phyloP scores from a whole-genome alignment of 1,140 invertebrate genomes.

The Scaptomyza montana region DNA sequence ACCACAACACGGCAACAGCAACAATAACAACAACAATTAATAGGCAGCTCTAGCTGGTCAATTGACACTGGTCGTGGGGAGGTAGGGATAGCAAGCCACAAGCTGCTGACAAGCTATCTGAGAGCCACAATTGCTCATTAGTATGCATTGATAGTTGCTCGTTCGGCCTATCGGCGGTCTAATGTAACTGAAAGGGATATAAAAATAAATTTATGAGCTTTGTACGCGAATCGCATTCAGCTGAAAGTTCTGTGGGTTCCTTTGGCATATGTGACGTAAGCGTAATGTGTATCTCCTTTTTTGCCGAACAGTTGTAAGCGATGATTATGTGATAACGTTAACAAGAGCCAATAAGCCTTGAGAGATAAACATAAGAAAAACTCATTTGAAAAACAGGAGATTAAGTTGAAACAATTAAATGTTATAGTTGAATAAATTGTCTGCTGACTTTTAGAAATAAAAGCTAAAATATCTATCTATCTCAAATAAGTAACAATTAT shows the following conservation, averaged over 20 bases:
- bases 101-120: slow-evolving; percentile 21
- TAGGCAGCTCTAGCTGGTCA: slow-evolving; percentile 6
- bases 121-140: slow-evolving; percentile 44
- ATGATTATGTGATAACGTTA: background rate
- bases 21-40: slow-evolving; percentile 28
- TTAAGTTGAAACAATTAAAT: too few species aligned
- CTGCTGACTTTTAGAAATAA: too few species aligned
- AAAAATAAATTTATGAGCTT: slow-evolving; percentile 71
- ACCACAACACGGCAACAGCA: slow-evolving; percentile 1
- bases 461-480: too few species aligned
- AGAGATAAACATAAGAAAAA: too few species aligned
- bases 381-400: too few species aligned
- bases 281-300: slow-evolving; percentile 5
- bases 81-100: background rate
- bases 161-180: slow-evolving; percentile 28
- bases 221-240: slow-evolving; percentile 36
- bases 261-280: slow-evolving; percentile 18
- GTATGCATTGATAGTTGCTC: slow-evolving; percentile 66
- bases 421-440: too few species aligned
- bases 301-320: too few species aligned
- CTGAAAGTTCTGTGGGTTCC: slow-evolving; percentile 3
- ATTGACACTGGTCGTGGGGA: background rate
- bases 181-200: slow-evolving; percentile 70
- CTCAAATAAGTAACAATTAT: background rate
- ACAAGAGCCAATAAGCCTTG: background rate